Conservation (phyloP, 2,888 invertebrate genomes). For the Calameuta idolon region DNA sequence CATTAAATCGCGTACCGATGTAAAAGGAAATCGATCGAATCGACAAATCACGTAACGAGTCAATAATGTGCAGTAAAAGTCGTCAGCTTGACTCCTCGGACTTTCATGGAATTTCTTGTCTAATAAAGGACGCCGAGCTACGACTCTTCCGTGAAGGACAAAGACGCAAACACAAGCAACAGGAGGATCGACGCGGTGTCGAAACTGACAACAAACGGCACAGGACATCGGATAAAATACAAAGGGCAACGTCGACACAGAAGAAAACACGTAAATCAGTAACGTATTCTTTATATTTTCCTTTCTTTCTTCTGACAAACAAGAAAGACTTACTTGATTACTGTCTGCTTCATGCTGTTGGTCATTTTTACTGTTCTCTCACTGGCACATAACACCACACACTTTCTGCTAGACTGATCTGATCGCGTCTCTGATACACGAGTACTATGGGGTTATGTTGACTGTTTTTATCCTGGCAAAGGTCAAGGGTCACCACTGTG, state of each 20-base stretch:
- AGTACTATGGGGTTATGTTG: not conserved
- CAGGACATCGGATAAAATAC: not conserved
- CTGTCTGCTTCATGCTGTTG: constrained; percentile 70
- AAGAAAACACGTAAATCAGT: not conserved
- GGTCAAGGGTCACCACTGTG: not conserved
- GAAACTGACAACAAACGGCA: not conserved
- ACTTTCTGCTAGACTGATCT: not conserved
- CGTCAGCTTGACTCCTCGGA: not conserved
- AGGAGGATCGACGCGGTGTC: not conserved
- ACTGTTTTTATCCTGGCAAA: not conserved
- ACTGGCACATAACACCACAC: constrained; percentile 35
- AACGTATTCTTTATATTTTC: not conserved
- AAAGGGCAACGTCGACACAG: not conserved
- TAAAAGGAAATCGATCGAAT: not conserved
- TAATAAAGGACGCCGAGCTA: not conserved
- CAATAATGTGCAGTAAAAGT: not conserved
- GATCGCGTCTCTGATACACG: not conserved
- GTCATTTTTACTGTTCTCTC: constrained; percentile 59
- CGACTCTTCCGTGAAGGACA: not conserved
- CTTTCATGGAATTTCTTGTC: not conserved
- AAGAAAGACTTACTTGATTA: constrained; percentile 68
- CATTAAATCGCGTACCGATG: not conserved
- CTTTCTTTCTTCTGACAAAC: not conserved
- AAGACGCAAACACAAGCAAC: not conserved
- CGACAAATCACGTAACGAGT: not conserved